These are phyloP conservation scores for Tachina lurida DNA, from an alignment of 2,888 invertebrate genomes.

Conservation along the genomic window DNA sequence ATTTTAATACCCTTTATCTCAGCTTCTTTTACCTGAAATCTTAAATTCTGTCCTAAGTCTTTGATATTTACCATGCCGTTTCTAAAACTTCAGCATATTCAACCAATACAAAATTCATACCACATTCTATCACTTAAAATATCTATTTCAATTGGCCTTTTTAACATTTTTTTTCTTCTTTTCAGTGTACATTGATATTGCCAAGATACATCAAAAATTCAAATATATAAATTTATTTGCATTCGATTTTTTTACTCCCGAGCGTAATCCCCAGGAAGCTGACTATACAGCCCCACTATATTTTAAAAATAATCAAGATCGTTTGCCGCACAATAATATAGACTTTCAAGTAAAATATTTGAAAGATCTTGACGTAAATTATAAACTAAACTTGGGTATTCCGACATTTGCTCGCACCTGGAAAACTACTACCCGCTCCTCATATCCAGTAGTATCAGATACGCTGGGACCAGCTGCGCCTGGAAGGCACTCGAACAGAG, in stretches of 20 bases:
- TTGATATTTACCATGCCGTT: too few species aligned
- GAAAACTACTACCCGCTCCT: slow-evolving; percentile 88
- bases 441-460: slow-evolving; percentile 85
- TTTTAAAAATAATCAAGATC: slow-evolving; percentile 88
- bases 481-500: slow-evolving; percentile 87
- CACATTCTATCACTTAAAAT: too few species aligned
- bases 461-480: slow-evolving; percentile 87
- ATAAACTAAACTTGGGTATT: slow-evolving; percentile 88
- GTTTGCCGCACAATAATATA: slow-evolving; percentile 85
- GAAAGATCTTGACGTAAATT: slow-evolving; percentile 83
- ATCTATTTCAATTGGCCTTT: too few species aligned
- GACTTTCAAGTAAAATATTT: slow-evolving; percentile 87
- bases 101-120: too few species aligned
- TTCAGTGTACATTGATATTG: slow-evolving; percentile 90
- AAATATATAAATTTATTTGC: slow-evolving; percentile 91
- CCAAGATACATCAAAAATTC: slow-evolving; percentile 87
- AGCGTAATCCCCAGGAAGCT: slow-evolving; percentile 90
- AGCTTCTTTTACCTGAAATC: too few species aligned
- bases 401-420: slow-evolving; percentile 90
- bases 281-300: slow-evolving; percentile 90
- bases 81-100: too few species aligned
- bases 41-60: too few species aligned
- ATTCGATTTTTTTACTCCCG: slow-evolving; percentile 90
- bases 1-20: too few species aligned
- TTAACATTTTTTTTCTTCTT: slow-evolving; percentile 59